Evolutionary conservation across 2,113 vertebrate species (phyloP), one percentile per base, ranked within the genome.

Genomic region (Oncorhynchus keta): DNA sequence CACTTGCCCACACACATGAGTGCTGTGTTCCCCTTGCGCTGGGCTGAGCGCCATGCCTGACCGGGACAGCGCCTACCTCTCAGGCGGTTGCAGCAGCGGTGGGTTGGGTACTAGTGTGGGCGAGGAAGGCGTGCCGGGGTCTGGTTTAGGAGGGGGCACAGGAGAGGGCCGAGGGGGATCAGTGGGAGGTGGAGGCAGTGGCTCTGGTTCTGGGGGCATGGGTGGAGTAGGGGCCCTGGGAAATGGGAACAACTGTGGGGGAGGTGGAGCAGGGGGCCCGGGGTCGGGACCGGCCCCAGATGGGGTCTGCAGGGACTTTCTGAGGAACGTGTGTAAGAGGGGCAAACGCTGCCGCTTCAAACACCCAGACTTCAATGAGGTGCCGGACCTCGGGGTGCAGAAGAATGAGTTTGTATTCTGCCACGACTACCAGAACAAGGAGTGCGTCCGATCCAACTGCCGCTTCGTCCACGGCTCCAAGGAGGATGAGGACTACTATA

Each of bases 321-420:
- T 99, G 68, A 94, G 97, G 57, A 99, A 98, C 0, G 97, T 99
- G 13, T 99, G 97, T 93, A 98, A 97, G 81, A 91, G 98, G 1
- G 98, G 98, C 1, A 98, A 97, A 32, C 96, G 97, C 66, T 99
- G 97, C 81, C 95, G 97, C n/a, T 99, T 97, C 73, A 95, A 94
- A 0, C 98, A 99, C 88, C 98, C 97, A 1, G 97, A 97, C 89
- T 95, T 97, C 66, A 96, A 93, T 4, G 96, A 98, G 78, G 97
- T 99, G 3, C 95, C 95, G 20, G 97, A 99, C 87, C 82, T 98
- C 79, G 97, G 97, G 0, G 97, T 98, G 72, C 95, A 97, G 85
- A 99, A 98, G 92, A 99, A 98, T 2, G 97, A 99, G 66, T 99
- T 99, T 87, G 96, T 98, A 83, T 99, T 99, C 90, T 99, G 98